Evolutionary conservation across 1,140 invertebrate species (phyloP).

Genomic region (Aphidius ervi): DNA sequence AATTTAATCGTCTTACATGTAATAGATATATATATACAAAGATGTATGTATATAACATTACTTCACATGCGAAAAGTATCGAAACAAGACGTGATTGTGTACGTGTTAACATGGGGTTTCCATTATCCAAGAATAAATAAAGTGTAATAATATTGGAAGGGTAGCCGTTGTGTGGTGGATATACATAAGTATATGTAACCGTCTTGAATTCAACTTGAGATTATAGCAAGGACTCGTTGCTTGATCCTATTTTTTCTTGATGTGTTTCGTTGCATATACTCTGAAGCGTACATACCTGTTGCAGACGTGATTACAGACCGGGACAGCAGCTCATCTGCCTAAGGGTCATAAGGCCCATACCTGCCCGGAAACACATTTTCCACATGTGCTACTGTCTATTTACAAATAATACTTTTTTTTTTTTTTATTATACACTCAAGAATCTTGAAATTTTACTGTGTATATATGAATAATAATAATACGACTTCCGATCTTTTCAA

Average conservation of each 20-base stretch:
- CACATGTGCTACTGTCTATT: constrained; percentile 15
- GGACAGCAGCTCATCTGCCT: constrained; percentile 42
- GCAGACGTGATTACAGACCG: constrained; percentile 42
- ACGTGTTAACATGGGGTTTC: constrained; percentile 32
- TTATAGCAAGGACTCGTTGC: constrained; percentile 19
- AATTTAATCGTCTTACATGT: no score
- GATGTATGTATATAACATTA: no score
- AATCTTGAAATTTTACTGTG: no score
- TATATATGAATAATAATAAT: no score
- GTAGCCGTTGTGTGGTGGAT: constrained; percentile 20
- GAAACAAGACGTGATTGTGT: constrained; percentile 13
- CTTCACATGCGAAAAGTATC: no score
- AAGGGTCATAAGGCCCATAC: constrained; percentile 41
- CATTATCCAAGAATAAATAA: constrained; percentile 22
- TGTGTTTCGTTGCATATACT: neutral
- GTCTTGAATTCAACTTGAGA: constrained; percentile 32
- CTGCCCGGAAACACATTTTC: constrained; percentile 41
- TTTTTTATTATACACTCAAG: no score
- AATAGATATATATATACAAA: no score
- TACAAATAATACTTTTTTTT: neutral
- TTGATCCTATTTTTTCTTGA: neutral
- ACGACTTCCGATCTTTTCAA: no score
- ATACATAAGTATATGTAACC: neutral
- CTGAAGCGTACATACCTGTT: constrained; percentile 24
- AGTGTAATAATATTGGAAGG: constrained; percentile 18